Percentiles rank a stretch among this genome's conserved stretches.
phyloP scores from a whole-genome alignment of 1,140 invertebrate genomes.

The Rhagoletis zephyria region DNA sequence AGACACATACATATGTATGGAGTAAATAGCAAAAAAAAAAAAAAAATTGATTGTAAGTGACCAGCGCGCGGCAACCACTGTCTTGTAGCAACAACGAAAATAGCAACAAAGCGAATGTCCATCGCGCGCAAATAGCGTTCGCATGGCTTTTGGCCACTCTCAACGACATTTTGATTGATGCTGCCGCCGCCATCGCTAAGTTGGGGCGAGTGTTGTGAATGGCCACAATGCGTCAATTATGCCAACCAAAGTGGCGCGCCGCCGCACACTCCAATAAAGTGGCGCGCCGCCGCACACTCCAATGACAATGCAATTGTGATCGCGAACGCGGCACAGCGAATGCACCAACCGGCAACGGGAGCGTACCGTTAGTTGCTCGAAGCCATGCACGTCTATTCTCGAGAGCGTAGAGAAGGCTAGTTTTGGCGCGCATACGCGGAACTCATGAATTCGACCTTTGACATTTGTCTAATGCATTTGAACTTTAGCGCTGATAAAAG shows the following conservation, averaged over 20 bases:
- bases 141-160: background rate
- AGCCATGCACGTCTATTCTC: no score
- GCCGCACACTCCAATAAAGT: no score
- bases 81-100: background rate
- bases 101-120: background rate
- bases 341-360: background rate
- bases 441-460: background rate
- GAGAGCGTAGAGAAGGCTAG: background rate
- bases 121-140: background rate
- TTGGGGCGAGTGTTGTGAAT: background rate
- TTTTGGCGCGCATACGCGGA: no score
- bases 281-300: background rate
- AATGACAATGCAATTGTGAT: background rate
- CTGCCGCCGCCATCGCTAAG: conserved; percentile 25
- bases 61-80: background rate
- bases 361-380: background rate
- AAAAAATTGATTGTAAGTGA: no score
- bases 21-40: no score
- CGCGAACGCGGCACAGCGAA: no score
- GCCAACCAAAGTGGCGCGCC: conserved; percentile 34
- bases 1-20: background rate
- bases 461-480: conserved; percentile 18
- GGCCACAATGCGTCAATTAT: background rate
- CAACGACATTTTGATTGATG: conserved; percentile 27
- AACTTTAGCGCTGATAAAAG: background rate